phyloP scores from a whole-genome alignment of 2,797 vertebrate species.

The Micropoecilia bifurca region DNA sequence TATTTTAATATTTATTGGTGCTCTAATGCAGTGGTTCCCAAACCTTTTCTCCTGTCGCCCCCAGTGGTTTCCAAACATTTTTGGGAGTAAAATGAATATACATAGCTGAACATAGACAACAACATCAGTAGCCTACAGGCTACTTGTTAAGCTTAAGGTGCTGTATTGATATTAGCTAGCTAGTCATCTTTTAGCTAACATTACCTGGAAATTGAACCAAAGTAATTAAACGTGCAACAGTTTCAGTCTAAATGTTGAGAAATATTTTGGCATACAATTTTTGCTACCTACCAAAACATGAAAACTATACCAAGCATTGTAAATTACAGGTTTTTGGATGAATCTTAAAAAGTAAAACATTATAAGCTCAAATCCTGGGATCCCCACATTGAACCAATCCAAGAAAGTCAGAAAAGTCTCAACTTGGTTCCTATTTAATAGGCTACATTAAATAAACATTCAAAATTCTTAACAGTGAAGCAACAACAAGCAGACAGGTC shows the following conservation, averaged over 20 bases:
- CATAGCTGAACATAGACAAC: too few relatives aligned
- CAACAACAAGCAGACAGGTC: slow-evolving; percentile 38
- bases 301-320: neutral
- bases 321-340: neutral
- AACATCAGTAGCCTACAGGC: too few relatives aligned
- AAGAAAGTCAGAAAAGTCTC: slow-evolving; percentile 23
- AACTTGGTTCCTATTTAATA: slow-evolving; percentile 32
- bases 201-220: neutral
- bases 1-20: too few relatives aligned
- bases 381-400: neutral
- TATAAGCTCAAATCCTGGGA: neutral
- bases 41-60: too few relatives aligned
- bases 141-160: too few relatives aligned
- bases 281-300: neutral
- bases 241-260: neutral
- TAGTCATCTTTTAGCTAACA: too few relatives aligned
- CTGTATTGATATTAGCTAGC: too few relatives aligned
- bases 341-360: neutral
- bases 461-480: slow-evolving; percentile 30
- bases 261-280: neutral
- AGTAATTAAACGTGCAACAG: neutral
- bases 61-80: too few relatives aligned
- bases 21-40: too few relatives aligned
- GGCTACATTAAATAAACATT: slow-evolving; percentile 34
- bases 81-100: too few relatives aligned